Evolutionary conservation across 2,888 invertebrate genomes (phyloP).

Genomic region (Campoletis raptor): DNA sequence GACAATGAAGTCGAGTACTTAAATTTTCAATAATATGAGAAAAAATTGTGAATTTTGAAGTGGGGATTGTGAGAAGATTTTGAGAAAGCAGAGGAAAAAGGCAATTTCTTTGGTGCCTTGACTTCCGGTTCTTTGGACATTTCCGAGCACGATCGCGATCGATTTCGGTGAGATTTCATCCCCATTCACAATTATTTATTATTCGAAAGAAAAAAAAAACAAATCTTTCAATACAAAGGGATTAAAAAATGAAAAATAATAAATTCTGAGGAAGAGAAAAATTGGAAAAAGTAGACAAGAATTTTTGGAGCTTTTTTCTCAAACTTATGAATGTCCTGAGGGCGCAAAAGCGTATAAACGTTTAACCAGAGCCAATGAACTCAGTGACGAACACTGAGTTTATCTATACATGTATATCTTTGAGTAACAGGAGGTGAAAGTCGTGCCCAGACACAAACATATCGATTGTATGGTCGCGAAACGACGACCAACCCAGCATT

Average conservation of each 20-base stretch:
- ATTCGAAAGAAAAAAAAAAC: background rate
- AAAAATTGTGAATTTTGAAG: conserved; percentile 5
- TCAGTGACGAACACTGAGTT: conserved; percentile 12
- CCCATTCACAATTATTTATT: background rate
- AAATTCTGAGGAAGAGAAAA: background rate
- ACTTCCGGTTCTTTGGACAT: conserved; percentile 1
- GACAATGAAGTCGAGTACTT: background rate
- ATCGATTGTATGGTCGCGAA: conserved; percentile 62
- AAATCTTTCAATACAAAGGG: background rate
- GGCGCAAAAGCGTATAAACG: conserved; percentile 32
- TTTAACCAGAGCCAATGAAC: conserved; percentile 61
- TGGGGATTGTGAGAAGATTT: background rate
- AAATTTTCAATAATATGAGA: background rate
- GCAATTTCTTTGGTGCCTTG: background rate
- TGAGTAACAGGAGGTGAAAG: conserved; percentile 46
- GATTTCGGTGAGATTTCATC: conserved; percentile 16
- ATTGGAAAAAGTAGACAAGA: background rate
- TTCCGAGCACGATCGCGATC: conserved; percentile 4
- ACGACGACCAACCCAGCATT: conserved; percentile 32
- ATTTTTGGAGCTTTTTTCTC: background rate
- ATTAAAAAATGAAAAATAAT: background rate
- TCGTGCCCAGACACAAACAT: conserved; percentile 64
- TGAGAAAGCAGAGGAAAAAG: background rate
- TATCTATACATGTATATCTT: background rate
- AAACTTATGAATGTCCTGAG: background rate